Base-by-base conservation (phyloP, 2,113 vertebrate genomes). In the Penelope pileata region DNA sequence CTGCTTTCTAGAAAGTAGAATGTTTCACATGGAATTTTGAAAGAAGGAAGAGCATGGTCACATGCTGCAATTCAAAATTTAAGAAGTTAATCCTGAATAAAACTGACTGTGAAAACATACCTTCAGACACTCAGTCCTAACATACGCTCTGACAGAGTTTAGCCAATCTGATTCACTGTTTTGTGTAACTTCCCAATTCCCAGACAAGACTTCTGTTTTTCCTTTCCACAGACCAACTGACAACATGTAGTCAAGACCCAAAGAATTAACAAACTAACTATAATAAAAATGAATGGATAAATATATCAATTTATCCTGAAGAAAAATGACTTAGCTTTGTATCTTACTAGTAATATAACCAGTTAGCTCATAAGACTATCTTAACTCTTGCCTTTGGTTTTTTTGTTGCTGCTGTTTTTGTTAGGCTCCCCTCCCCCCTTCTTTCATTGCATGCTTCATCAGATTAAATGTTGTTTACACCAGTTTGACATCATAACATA, bases 11-110 rank as follows among this genome's bases (percentile, higher is more conserved):
- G 47, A 68, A 79, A 81, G 22, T 12, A 59, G 6, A 38, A 54
- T 0, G 16, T 23, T 86, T 78, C 66, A 81, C 13, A 45, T 4
- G 7, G 63, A 34, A 54, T 45, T 76, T 6, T 15, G 6, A 40
- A 36, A 48, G 22, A 42, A 59, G 21, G 1, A 36, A 30, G 2
- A 63, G 56, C 8, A 12, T 3, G 3, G n/a, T 21, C 1, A 1
- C 48, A 11, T 66, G 29, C 12, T 69, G 30, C 23, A 50, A 67
- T 58, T 58, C 13, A 36, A 66, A 74, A 6, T 43, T 36, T 47
- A 58, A 48, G 13, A 79, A 32, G 12, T 60, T 60, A 83, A 82
- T 47, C 38, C 34, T 64, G n/a, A 77, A 88, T 3, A 9, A 50
- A 76, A 42, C 15, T 32, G n/a, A 7, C 30, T 50, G 22, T 36